Evolutionary conservation across 2,797 vertebrate genomes (phyloP), one percentile per base, ranked within the genome.

Genomic region (Alauda arvensis): DNA sequence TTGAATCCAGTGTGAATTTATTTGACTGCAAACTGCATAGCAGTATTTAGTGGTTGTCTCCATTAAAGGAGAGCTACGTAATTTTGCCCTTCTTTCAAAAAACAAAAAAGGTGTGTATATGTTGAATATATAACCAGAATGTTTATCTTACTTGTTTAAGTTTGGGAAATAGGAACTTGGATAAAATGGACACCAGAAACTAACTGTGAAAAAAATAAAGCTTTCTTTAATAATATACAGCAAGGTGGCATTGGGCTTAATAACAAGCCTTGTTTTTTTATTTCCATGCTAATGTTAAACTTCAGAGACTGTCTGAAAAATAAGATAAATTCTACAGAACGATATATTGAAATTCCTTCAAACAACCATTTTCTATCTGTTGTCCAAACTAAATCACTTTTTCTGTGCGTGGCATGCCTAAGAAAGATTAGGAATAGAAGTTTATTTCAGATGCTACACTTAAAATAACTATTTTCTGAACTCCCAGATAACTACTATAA

Each of bases 51-150:
- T 46, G 8, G 1, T 48, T 74, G 4, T 20, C 5, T 52, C 8
- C 4, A 5, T 40, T 60, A 55, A 63, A 70, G 3, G 2, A 69
- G 16, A 62, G 7, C 4, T 37, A 28, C 4, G 14, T 25, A 3
- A 34, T 71, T 33, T 49, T 63, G 1, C 2, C 3, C 6, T 40
- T 43, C n/a, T 79, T 76, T 11, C 33, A 49, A 43, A 71, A 74
- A 61, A 2, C 0, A 1, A 8, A 42, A 42, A 63, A n/a, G 18
- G 3, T 42, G 3, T 1, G 4, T 24, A 3, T 29, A 14, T 43
- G 11, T 43, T 51, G 19, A 56, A 43, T 24, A 39, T 2, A 1
- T 14, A 56, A 40, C 8, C 5, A 43, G 28, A 48, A 67, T 29
- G 14, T 4, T 49, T 77, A 6, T 26, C 28, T 74, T 42, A 3